These are phyloP conservation scores for Mus spicilegus DNA, from an alignment of 2,113 vertebrate genomes.

Conservation along the genomic window DNA sequence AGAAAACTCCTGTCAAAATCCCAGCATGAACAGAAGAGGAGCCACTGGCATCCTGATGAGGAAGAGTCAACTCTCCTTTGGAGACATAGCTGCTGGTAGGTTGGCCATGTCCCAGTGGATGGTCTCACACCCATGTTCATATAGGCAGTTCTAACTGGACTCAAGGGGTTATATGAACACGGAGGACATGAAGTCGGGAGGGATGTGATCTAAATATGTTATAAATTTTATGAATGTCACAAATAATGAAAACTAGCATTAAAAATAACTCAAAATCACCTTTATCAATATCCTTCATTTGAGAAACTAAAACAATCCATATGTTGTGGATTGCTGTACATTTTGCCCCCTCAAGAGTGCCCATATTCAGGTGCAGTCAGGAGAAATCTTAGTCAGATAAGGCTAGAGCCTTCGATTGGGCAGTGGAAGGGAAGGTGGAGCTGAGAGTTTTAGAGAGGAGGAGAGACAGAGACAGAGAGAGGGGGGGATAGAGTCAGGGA, in stretches of 20 bases:
- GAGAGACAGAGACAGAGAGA: too few relatives aligned
- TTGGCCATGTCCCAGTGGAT: neutral
- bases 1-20: neutral
- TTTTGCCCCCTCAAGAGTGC: too few relatives aligned
- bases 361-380: too few relatives aligned
- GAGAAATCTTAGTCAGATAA: too few relatives aligned
- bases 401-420: too few relatives aligned
- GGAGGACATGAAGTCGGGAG: neutral
- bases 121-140: neutral
- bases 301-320: constrained; percentile 35
- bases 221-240: neutral
- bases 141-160: neutral
- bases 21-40: neutral
- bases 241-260: neutral
- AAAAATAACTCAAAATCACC: neutral
- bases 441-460: too few relatives aligned
- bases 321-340: too few relatives aligned
- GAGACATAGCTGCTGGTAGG: neutral
- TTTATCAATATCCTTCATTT: neutral
- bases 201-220: neutral
- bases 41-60: too few relatives aligned
- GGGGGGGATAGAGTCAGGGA: too few relatives aligned
- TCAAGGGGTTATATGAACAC: neutral
- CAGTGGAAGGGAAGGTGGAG: too few relatives aligned
- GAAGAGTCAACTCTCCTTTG: neutral